Base-by-base conservation (phyloP, 2,113 vertebrate species). In the Larimichthys polyactis region DNA sequence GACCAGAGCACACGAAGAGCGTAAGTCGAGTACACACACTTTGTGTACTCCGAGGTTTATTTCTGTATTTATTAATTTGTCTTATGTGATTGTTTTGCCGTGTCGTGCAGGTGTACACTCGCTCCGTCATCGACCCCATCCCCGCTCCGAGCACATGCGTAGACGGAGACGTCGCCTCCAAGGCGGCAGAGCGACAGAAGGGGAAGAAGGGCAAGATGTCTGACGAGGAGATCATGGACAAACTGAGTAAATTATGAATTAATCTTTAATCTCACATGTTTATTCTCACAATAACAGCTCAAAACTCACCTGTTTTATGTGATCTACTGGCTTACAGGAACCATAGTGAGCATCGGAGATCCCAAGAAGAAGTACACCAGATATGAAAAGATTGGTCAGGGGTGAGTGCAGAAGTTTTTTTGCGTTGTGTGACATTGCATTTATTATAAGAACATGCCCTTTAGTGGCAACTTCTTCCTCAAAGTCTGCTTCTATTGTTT, bases 301-400 rank as follows among this genome's bases (percentile, higher is more conserved):
- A 16, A 7, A 46, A 72, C 1, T 11, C 14, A 59, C 5, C 5
- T 20, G n/a, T 58, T 2, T 27, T 43, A 29, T 43, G 2, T 62
- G 9, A 17, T 78, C 66, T 52, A 17, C 0, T 85, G 49, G 7
- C 40, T 78, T 10, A 66, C 83, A 96, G 98, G 98, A 94, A 99
- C 97, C 77, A 99, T 99, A 2, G 98, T 99, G 89, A 99, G 97
- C 59, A 97, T 99, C 78, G 98, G 98, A 0, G 98, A 99, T 87
- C 98, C 98, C 32, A 99, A 99, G 93, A 99, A 99, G 95, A 99
- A 99, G 85, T 99, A 99, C 83, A 98, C 97, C 0, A 95, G 96
- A 85, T 99, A 99, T 90, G 98, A 99, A 94, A 99, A 99, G 90
- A 99, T 99, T 79, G 98, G 98, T 67, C 97, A 99, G 94, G 98